Evolutionary conservation across 2,888 invertebrate genomes (phyloP).

Genomic region (Cephalotes varians): DNA sequence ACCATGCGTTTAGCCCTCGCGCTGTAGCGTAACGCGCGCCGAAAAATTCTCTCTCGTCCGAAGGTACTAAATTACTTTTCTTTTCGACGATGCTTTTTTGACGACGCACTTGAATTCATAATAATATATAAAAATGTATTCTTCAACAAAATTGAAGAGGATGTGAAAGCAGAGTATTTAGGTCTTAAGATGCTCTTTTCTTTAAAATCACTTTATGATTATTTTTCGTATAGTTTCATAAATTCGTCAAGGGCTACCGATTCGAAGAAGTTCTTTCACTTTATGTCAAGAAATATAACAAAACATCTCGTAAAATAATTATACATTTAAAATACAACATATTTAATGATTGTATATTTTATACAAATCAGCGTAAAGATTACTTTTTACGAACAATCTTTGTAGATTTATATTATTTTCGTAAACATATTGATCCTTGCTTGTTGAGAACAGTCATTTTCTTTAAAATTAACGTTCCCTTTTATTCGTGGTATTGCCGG

Average conservation of each 20-base stretch:
- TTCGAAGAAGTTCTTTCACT: neutral
- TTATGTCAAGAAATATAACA: neutral
- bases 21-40: conserved; percentile 21
- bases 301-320: neutral
- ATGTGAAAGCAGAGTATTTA: neutral
- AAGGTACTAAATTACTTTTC: conserved; percentile 15
- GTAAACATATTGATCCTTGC: neutral
- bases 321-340: neutral
- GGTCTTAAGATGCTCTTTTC: neutral
- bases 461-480: neutral
- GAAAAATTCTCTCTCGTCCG: neutral
- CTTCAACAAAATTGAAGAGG: neutral
- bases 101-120: neutral
- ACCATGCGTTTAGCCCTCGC: conserved; percentile 69
- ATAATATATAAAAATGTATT: neutral
- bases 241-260: neutral
- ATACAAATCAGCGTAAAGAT: neutral
- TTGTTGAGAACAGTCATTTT: conserved; percentile 6
- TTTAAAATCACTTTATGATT: neutral
- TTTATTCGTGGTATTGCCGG: neutral
- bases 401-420: neutral
- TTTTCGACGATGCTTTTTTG: neutral
- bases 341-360: no score
- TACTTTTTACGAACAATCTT: neutral
- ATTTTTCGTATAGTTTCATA: neutral